Conservation (phyloP, 2,113 vertebrate genomes). For the Lepus europaeus region DNA sequence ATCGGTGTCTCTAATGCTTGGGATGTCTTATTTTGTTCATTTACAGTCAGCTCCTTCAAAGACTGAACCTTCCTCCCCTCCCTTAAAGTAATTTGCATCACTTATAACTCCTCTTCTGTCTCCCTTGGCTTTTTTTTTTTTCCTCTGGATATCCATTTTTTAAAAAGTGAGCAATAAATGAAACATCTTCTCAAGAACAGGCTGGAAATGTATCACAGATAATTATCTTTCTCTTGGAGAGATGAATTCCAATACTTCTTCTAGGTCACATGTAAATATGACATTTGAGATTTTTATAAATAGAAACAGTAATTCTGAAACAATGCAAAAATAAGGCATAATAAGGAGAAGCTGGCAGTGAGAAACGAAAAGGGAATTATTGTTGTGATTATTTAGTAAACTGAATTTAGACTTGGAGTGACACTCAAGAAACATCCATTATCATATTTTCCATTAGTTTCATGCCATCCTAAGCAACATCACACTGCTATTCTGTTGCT, state of each 20-base stretch:
- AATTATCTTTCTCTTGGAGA: constrained; percentile 65
- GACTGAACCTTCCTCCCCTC: background rate
- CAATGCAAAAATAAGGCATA: constrained; percentile 62
- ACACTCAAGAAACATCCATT: constrained; percentile 63
- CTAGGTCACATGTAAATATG: constrained; percentile 73
- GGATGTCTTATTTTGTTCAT: background rate
- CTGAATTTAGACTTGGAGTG: constrained; percentile 52
- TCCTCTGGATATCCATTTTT: background rate
- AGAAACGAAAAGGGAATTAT: constrained; percentile 70
- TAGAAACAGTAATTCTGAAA: constrained; percentile 60
- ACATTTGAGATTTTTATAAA: constrained; percentile 71
- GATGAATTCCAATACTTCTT: constrained; percentile 63
- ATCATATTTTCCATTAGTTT: constrained; percentile 75
- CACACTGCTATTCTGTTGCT: constrained; percentile 57
- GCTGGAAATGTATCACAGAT: constrained; percentile 13
- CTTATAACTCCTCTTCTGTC: background rate
- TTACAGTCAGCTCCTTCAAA: background rate
- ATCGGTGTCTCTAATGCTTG: background rate
- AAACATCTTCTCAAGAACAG: constrained; percentile 16
- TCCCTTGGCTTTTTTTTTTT: background rate
- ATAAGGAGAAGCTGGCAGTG: constrained; percentile 18
- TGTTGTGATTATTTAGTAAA: constrained; percentile 74
- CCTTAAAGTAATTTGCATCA: background rate
- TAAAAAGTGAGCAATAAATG: background rate
- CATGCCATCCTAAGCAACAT: constrained; percentile 70